Conservation (phyloP, 2,888 invertebrate genomes). For the Amphipoea oculea region DNA sequence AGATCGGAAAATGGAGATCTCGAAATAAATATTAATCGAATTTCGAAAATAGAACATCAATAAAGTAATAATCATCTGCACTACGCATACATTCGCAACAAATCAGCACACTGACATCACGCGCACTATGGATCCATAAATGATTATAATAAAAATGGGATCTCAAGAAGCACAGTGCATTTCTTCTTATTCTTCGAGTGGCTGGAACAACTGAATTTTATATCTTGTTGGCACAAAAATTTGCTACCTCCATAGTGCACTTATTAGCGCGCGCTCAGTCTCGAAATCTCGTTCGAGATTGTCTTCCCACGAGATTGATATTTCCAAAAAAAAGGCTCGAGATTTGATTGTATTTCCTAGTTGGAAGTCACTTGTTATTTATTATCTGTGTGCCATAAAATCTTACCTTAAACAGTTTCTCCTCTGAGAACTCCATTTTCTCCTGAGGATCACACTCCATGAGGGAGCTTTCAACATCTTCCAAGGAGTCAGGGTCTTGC, state of each 20-base stretch:
- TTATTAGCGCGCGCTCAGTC: neutral
- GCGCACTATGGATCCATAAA: too few relatives aligned
- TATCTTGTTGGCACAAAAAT: too few relatives aligned
- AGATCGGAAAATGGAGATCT: too few relatives aligned
- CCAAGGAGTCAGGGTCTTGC: slow-evolving; percentile 84
- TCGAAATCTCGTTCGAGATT: neutral
- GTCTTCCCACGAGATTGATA: neutral
- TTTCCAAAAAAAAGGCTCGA: neutral
- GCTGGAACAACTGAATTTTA: too few relatives aligned
- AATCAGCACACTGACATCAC: too few relatives aligned
- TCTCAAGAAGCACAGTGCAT: neutral
- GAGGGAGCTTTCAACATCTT: slow-evolving; percentile 84
- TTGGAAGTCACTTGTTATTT: neutral
- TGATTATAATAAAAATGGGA: neutral
- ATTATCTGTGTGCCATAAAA: neutral
- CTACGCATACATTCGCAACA: too few relatives aligned
- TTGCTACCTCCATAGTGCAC: neutral
- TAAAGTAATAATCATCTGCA: too few relatives aligned
- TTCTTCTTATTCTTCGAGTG: too few relatives aligned
- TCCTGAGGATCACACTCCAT: slow-evolving; percentile 89
- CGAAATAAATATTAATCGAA: too few relatives aligned
- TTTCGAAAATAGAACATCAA: too few relatives aligned
- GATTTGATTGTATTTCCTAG: neutral
- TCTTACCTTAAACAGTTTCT: slow-evolving; percentile 82
- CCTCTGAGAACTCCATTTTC: slow-evolving; percentile 83